Conservation (phyloP, 2,113 vertebrate species). For the Talpa occidentalis region DNA sequence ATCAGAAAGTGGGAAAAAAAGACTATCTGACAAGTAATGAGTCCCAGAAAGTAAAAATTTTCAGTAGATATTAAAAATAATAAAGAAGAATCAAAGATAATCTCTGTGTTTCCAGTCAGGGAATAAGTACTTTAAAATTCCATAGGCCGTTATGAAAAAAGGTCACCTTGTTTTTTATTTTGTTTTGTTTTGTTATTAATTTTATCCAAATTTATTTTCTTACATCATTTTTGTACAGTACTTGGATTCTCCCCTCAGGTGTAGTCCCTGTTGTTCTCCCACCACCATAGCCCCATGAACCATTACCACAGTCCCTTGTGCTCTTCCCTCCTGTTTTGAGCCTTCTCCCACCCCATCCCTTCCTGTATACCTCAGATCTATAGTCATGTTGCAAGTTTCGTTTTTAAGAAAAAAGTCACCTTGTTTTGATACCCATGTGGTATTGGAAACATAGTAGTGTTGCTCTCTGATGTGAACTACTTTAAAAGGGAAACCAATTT, state of each 20-base stretch:
- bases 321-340: too few species aligned
- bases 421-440: background rate
- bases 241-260: too few species aligned
- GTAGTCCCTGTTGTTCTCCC: too few species aligned
- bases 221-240: too few species aligned
- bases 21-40: background rate
- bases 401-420: background rate
- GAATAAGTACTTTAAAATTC: slow-evolving; percentile 45
- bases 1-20: slow-evolving; percentile 7
- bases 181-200: background rate
- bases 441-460: background rate
- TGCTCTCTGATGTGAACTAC: background rate
- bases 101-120: background rate
- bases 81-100: slow-evolving; percentile 18
- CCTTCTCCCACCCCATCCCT: too few species aligned
- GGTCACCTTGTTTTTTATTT: background rate
- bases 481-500: background rate
- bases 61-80: slow-evolving; percentile 15
- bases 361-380: too few species aligned
- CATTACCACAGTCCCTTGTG: too few species aligned
- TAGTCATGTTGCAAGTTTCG: too few species aligned
- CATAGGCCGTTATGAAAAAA: background rate
- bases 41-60: background rate
- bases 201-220: too few species aligned
- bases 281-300: too few species aligned